A percentile compares a stretch with the other conserved stretches of the same genome.
Conservation (phyloP, 2,797 vertebrate genomes). For the Tinamus major region DNA sequence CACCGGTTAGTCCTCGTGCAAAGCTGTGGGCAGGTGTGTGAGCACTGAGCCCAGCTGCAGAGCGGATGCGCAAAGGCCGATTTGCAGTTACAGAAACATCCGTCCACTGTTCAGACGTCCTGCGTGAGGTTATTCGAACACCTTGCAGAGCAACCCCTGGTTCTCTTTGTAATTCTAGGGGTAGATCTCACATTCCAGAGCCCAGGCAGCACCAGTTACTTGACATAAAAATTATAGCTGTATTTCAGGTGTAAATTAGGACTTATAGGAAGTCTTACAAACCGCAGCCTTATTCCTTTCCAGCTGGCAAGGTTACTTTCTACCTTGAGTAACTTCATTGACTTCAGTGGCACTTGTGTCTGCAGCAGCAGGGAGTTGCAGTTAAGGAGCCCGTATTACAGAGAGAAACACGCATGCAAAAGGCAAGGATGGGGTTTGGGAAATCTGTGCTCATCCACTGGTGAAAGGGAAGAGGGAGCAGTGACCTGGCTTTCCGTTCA, state of each 20-base stretch:
- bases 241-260: neutral
- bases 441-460: neutral
- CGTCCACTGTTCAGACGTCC: neutral
- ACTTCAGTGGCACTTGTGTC: neutral
- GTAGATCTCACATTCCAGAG: neutral
- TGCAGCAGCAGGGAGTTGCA: neutral
- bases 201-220: neutral
- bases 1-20: neutral
- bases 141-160: neutral
- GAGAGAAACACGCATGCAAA: neutral
- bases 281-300: neutral
- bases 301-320: neutral
- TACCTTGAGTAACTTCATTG: accelerated
- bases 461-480: neutral
- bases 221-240: neutral
- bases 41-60: neutral
- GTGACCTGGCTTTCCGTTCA: neutral
- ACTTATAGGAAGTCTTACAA: neutral
- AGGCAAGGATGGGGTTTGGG: neutral
- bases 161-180: neutral
- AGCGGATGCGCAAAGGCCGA: neutral
- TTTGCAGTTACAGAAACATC: neutral
- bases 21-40: neutral
- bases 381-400: neutral
- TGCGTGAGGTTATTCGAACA: neutral